Percentiles rank a stretch among this genome's conserved stretches.
Conservation (phyloP, 2,797 vertebrate genomes). For the Tragopan temminckii region DNA sequence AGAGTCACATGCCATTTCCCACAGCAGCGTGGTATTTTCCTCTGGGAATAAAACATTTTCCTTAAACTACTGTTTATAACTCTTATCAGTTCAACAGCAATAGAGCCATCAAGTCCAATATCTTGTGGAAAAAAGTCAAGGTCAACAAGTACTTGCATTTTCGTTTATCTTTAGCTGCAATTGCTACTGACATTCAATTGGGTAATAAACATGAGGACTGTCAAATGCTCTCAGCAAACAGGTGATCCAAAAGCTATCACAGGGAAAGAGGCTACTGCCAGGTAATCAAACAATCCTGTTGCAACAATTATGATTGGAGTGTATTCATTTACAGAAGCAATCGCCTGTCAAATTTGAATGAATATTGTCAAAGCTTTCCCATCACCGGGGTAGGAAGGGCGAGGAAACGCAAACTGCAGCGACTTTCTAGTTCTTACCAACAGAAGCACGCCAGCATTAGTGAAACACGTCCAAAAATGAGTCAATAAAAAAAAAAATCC, state of each 20-base stretch:
- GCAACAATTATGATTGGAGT: constrained; percentile 82
- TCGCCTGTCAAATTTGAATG: constrained; percentile 79
- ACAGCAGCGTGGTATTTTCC: constrained; percentile 85
- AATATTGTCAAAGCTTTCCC: constrained; percentile 69
- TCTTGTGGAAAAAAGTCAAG: constrained; percentile 86
- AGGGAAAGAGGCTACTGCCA: constrained; percentile 81
- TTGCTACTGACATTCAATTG: constrained; percentile 84
- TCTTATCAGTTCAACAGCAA: constrained; percentile 88
- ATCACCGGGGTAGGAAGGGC: constrained; percentile 36
- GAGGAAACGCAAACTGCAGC: constrained; percentile 53
- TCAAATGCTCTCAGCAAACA: constrained; percentile 84
- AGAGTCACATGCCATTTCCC: constrained; percentile 87
- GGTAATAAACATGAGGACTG: constrained; percentile 88
- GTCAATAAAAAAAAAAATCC: constrained; percentile 3
- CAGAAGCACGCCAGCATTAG: constrained; percentile 17
- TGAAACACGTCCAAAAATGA: neutral
- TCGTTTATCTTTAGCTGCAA: constrained; percentile 86
- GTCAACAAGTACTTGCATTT: constrained; percentile 88
- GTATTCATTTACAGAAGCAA: constrained; percentile 81
- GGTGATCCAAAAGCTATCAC: constrained; percentile 84
- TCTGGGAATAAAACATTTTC: constrained; percentile 94
- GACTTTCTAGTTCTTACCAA: constrained; percentile 37
- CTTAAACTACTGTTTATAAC: constrained; percentile 87
- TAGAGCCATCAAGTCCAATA: constrained; percentile 90
- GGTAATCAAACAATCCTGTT: constrained; percentile 86